phyloP scores from a whole-genome alignment of 2,797 vertebrate species.

The Sebastes aleutianus region DNA sequence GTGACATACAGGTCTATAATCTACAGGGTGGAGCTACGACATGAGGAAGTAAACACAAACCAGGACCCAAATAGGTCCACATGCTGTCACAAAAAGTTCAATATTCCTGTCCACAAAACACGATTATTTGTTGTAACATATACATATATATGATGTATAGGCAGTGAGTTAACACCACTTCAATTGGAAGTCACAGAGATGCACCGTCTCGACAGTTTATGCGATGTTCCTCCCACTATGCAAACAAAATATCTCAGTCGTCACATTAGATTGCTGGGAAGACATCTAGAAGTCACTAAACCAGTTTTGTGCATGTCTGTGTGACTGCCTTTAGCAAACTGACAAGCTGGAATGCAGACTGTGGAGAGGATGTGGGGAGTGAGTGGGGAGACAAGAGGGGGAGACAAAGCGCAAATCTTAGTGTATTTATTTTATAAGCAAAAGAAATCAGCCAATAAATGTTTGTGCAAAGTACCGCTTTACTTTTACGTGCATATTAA shows the following conservation, averaged over 20 bases:
- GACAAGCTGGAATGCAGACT: not conserved
- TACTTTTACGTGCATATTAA: not conserved
- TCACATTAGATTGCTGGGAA: not conserved
- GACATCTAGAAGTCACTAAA: not conserved
- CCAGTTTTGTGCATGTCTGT: not conserved
- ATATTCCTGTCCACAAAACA: not conserved
- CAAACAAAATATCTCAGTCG: not conserved
- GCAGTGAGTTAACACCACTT: too few relatives aligned
- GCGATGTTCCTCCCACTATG: not conserved
- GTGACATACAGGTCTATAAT: not conserved
- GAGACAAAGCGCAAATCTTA: not conserved
- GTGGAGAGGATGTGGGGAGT: not conserved
- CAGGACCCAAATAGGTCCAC: not conserved
- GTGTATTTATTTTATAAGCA: too few relatives aligned
- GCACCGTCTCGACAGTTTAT: not conserved
- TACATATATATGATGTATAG: too few relatives aligned
- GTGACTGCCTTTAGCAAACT: not conserved
- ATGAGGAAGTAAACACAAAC: not conserved
- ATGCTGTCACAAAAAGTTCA: not conserved
- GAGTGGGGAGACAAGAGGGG: not conserved
- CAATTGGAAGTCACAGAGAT: not conserved
- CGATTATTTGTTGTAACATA: not conserved
- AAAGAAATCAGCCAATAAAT: not conserved
- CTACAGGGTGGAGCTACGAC: not conserved
- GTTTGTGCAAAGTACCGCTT: not conserved